phyloP scores from a whole-genome alignment of 2,113 vertebrate genomes.

The Anarrhichthys ocellatus region DNA sequence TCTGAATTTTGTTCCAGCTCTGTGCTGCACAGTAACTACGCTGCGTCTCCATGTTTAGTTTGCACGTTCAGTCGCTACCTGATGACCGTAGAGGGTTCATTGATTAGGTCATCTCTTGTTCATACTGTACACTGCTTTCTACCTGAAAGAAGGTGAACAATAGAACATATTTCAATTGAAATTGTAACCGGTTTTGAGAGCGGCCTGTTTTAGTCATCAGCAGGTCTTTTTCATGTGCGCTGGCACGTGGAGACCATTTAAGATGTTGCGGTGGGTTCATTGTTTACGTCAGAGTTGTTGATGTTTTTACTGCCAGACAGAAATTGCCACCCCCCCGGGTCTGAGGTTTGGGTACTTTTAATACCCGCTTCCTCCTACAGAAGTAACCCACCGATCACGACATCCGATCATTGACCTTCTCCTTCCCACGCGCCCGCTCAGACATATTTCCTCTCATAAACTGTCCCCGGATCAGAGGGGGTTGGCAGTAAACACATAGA shows the following conservation, averaged over 20 bases:
- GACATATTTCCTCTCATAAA: conserved; percentile 72
- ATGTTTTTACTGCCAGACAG: conserved; percentile 64
- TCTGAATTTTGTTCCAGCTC: not conserved
- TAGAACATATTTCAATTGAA: not conserved
- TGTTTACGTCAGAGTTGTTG: conserved; percentile 62
- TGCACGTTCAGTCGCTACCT: not conserved
- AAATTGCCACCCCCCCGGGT: conserved; percentile 62
- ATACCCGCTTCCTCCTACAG: conserved; percentile 55
- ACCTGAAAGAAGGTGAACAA: not conserved
- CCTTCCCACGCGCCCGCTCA: conserved; percentile 33
- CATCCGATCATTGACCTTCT: conserved; percentile 29
- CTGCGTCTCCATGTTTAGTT: not conserved
- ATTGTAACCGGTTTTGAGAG: not conserved
- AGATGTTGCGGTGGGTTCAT: conserved; percentile 42
- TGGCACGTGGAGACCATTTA: conserved; percentile 15
- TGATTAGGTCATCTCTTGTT: too few species aligned
- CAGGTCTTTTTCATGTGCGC: conserved; percentile 1
- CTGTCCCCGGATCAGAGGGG: conserved; percentile 58
- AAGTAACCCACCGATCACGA: conserved; percentile 56
- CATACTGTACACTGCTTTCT: not conserved
- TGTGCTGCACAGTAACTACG: not conserved
- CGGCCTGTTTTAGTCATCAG: conserved; percentile 21
- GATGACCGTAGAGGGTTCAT: not conserved
- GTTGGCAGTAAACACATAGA: conserved; percentile 64
- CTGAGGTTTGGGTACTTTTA: conserved; percentile 62